A percentile compares a stretch with the other conserved stretches of the same genome.
phyloP scores from a whole-genome alignment of 2,797 vertebrate species.

The Gallinago solitaria region DNA sequence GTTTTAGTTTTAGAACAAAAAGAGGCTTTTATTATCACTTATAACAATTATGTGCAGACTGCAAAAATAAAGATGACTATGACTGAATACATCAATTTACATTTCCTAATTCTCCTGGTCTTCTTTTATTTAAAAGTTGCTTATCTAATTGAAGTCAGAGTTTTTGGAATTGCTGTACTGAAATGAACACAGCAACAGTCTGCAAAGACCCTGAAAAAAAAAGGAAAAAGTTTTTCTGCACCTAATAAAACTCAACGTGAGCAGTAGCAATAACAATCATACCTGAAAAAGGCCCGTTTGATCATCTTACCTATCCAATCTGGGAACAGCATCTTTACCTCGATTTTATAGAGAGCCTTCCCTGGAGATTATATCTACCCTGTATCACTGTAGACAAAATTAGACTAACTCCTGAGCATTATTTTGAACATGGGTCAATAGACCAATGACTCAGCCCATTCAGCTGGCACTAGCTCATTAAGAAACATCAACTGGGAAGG shows the following conservation, averaged over 20 bases:
- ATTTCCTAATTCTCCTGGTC: neutral
- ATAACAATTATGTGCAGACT: conserved; percentile 3
- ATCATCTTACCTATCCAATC: neutral
- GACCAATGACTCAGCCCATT: neutral
- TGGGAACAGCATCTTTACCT: neutral
- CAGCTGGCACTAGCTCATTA: neutral
- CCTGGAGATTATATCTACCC: neutral
- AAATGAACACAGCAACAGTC: neutral
- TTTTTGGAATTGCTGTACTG: neutral
- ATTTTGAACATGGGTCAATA: neutral
- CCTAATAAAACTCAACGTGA: neutral
- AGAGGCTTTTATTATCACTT: neutral
- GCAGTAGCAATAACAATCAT: neutral
- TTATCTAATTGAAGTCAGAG: neutral
- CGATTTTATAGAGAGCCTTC: neutral
- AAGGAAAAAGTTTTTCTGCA: neutral
- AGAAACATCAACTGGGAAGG: neutral
- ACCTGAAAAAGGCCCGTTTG: neutral
- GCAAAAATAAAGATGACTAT: neutral
- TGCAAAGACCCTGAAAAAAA: neutral
- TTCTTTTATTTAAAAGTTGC: neutral
- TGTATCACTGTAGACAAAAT: neutral
- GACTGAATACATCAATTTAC: neutral
- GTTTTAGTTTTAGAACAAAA: conserved; percentile 43
- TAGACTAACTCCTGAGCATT: neutral